Percentiles rank a stretch among this genome's conserved stretches.
phyloP scores from a whole-genome alignment of 1,140 invertebrate species.

The Macrostomum lignano region DNA sequence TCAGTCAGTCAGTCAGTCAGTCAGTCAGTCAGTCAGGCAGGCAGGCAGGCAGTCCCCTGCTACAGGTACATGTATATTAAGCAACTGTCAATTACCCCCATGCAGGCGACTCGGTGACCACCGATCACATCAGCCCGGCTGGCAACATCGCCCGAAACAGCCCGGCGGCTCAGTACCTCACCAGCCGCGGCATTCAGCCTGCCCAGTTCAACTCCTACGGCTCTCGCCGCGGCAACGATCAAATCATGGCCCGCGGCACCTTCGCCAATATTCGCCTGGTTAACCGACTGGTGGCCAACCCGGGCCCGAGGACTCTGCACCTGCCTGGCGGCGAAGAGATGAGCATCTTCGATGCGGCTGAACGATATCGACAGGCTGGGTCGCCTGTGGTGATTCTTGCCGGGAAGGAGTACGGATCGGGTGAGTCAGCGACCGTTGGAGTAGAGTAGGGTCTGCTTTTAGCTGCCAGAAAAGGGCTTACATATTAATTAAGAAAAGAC shows the following conservation, averaged over 20 bases:
- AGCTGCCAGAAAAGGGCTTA: too few species aligned
- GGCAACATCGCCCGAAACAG: constrained; percentile 79
- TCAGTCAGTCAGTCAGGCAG: too few species aligned
- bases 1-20: too few species aligned
- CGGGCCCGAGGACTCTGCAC: constrained; percentile 62
- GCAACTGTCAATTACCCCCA: constrained; percentile 4
- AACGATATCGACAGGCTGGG: constrained; percentile 42
- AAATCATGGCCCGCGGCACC: constrained; percentile 75
- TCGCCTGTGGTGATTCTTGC: constrained; percentile 53
- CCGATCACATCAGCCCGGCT: constrained; percentile 90
- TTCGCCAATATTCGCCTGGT: constrained; percentile 88
- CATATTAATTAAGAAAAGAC: too few species aligned
- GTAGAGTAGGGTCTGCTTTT: too few species aligned
- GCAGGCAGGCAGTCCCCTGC: too few species aligned
- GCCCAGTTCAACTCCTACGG: constrained; percentile 93
- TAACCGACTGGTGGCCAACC: constrained; percentile 55
- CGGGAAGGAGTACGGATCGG: constrained; percentile 87
- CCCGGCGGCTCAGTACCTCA: constrained; percentile 53
- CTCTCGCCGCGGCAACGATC: constrained; percentile 74
- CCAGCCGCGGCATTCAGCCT: constrained; percentile 42
- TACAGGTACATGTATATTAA: too few species aligned
- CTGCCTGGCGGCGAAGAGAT: constrained; percentile 55
- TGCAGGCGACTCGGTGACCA: constrained; percentile 74
- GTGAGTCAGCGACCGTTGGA: too few species aligned
- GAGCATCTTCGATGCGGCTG: constrained; percentile 82